Percentiles rank a stretch among this genome's conserved stretches.
Evolutionary conservation across 2,888 invertebrate species (phyloP).

Genomic region (Oasisia sp.): DNA sequence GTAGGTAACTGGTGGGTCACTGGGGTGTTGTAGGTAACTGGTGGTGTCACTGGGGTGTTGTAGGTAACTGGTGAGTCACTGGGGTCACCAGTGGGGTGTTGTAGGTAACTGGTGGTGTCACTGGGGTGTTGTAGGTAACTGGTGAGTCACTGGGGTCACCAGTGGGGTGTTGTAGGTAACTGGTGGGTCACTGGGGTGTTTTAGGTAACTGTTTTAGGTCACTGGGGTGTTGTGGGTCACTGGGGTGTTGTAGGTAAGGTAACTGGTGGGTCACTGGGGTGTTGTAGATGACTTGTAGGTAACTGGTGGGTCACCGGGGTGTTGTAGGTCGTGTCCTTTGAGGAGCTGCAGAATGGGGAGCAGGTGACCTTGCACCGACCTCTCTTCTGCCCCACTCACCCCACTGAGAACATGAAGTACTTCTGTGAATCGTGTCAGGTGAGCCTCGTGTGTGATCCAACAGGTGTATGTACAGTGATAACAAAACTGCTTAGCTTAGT

Average conservation of each 20-base stretch:
- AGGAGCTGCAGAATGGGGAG: conserved; percentile 70
- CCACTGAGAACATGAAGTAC: conserved; percentile 85
- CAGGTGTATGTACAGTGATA: no score
- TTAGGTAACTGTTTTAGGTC: no score
- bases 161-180: neutral
- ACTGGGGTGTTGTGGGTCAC: neutral
- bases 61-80: no score
- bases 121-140: conserved; percentile 69
- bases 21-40: neutral
- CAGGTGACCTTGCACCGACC: conserved; percentile 88
- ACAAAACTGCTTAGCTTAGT: no score
- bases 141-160: no score
- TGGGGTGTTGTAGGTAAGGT: conserved; percentile 67
- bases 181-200: conserved; percentile 19
- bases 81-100: no score
- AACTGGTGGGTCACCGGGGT: neutral
- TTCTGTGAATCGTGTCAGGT: conserved; percentile 86
- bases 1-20: no score
- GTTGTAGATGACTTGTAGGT: no score
- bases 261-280: neutral
- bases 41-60: conserved; percentile 18
- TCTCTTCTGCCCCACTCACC: conserved; percentile 83
- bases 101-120: neutral
- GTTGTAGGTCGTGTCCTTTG: conserved; percentile 80
- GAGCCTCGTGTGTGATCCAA: conserved; percentile 34